Percentiles rank a stretch among this genome's conserved stretches.
Evolutionary conservation across 2,113 vertebrate species (phyloP).

Genomic region (Calonectris borealis): DNA sequence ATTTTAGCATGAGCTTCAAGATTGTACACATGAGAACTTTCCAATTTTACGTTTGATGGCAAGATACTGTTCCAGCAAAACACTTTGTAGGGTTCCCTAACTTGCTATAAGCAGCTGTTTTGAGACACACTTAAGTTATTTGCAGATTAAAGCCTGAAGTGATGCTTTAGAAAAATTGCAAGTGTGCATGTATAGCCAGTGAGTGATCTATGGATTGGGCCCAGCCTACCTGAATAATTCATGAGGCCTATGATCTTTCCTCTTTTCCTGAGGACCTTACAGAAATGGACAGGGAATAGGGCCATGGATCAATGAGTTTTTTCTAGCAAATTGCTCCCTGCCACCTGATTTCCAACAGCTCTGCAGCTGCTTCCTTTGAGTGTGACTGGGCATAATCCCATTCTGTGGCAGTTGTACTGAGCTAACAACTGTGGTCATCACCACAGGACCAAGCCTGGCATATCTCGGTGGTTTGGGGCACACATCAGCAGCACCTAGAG

Average conservation of each 20-base stretch:
- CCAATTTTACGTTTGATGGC: neutral
- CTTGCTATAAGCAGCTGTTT: conserved; percentile 22
- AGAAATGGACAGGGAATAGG: conserved; percentile 1
- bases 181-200: neutral
- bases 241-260: neutral
- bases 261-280: neutral
- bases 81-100: neutral
- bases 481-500: neutral
- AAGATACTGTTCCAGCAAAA: neutral
- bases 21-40: neutral
- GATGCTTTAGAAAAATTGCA: conserved; percentile 11
- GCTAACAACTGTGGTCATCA: neutral
- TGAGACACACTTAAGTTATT: conserved; percentile 12
- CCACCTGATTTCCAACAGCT: neutral
- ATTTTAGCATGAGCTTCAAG: neutral
- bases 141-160: neutral
- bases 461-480: neutral
- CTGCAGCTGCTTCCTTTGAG: neutral
- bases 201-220: neutral
- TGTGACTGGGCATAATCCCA: neutral
- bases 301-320: neutral
- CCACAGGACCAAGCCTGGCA: neutral
- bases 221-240: conserved; percentile 33
- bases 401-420: neutral
- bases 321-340: neutral